Percentiles rank a stretch among this genome's conserved stretches.
These are phyloP conservation scores for Ictalurus punctatus DNA, from an alignment of 2,113 vertebrate genomes.

Conservation along the genomic window DNA sequence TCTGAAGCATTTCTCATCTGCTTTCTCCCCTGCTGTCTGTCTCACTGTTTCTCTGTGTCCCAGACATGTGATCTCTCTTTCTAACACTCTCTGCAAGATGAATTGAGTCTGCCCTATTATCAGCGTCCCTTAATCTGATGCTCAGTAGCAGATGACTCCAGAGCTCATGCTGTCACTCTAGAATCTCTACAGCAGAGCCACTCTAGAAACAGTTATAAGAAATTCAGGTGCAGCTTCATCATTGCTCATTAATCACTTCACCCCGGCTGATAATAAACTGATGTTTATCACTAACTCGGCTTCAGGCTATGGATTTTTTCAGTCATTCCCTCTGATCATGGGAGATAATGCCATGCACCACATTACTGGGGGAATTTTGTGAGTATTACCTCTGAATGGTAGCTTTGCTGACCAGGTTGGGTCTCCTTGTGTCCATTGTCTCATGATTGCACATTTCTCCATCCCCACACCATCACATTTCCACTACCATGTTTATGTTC, in stretches of 20 bases:
- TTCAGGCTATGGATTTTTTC: slow-evolving; percentile 26
- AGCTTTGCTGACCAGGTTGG: not conserved
- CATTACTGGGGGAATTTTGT: not conserved
- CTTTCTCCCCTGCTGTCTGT: slow-evolving; percentile 20
- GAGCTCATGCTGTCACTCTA: no score
- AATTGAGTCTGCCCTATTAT: slow-evolving; percentile 67
- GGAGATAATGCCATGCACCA: not conserved
- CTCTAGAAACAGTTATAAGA: no score
- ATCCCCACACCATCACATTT: no score
- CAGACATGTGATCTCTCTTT: not conserved
- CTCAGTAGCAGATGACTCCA: no score
- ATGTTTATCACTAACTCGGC: slow-evolving; percentile 65
- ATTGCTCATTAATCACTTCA: slow-evolving; percentile 71
- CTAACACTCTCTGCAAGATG: slow-evolving; percentile 60
- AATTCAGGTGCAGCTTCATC: slow-evolving; percentile 75
- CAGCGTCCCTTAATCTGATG: slow-evolving; percentile 72
- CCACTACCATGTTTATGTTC: no score
- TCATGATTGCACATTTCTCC: no score
- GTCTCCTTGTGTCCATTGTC: not conserved
- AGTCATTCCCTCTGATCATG: not conserved
- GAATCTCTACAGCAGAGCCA: no score
- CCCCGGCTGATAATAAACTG: slow-evolving; percentile 70
- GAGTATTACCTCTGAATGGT: not conserved
- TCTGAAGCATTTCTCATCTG: slow-evolving; percentile 60
- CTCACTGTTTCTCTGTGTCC: slow-evolving; percentile 16